phyloP scores from a whole-genome alignment of 2,797 vertebrate species.

The Neosalanx taihuensis region DNA sequence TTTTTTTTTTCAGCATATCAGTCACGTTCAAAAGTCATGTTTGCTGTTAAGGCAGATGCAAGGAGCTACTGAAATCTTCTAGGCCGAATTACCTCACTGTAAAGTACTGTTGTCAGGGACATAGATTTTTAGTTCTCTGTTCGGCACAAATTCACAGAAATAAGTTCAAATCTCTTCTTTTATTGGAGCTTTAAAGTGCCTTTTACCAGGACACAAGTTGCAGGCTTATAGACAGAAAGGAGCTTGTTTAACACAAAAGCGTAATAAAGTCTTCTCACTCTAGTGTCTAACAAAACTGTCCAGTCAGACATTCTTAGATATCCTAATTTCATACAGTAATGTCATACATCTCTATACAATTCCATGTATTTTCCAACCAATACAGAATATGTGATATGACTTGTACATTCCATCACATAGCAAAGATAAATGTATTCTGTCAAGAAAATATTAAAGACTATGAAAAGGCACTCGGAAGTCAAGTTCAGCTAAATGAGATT shows the following conservation, averaged over 20 bases:
- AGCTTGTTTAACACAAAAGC: not conserved
- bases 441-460: conserved; percentile 4
- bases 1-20: not conserved
- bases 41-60: not conserved
- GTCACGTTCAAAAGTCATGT: too few species aligned
- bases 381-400: not conserved
- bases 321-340: conserved; percentile 1
- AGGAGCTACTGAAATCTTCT: not conserved
- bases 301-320: not conserved
- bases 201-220: not conserved
- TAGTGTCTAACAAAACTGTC: not conserved
- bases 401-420: not conserved
- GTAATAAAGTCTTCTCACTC: not conserved
- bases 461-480: not conserved
- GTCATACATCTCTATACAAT: conserved; percentile 4
- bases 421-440: not conserved
- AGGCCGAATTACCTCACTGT: not conserved
- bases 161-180: conserved; percentile 4
- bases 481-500: not conserved
- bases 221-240: not conserved
- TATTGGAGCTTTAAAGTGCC: conserved; percentile 2
- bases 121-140: not conserved
- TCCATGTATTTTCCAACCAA: conserved; percentile 3
- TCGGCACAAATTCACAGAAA: not conserved
- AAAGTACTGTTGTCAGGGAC: not conserved